Base-by-base conservation (phyloP, 2,888 invertebrate species). In the Linnaemya tessellans region DNA sequence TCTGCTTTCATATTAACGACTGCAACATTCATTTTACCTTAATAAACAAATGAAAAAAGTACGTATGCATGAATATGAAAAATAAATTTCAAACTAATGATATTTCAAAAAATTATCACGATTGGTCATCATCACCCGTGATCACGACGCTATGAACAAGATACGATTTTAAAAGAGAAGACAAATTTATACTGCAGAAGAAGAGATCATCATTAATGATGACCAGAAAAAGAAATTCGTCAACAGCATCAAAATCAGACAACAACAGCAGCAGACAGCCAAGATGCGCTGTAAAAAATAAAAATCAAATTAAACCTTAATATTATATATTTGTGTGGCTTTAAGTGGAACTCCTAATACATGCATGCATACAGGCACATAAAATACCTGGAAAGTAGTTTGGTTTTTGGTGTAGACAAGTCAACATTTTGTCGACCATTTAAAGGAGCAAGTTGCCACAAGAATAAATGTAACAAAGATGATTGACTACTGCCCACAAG, bases 241-340 rank as follows among this genome's bases (percentile, higher is more conserved):
- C 77, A 84, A 73, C 74, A 78, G n/a, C 60, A 73, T 64, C 22
- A 64, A 54, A 60, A 20, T 38, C 18, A 43, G 15, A 56, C 49
- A 5, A 75, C 9, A 18, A 43, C n/a, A 43, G n/a, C 54, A 4
- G 41, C 43, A 30, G 9, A 49, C 51, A 35, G 54, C 5, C 5
- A 30, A 30, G 30, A 30, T 30, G 30, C 0, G 20, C n/a, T 15
- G 25, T 18, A 46, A 1, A 38, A 65, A 35, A 30, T 2, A 30
- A 54, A 64, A 68, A 46, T 74, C 46, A 75, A 74, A 81, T 62
- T 68, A 73, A 84, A 68, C 22, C 8, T 62, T 84, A 30, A 68
- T 70, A 62, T 79, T 65, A 35, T 46, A 75, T 30, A 30, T 41
- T 65, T 84, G 71, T 84, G 68, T 80, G 65, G 71, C n/a, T n/a